Base-by-base conservation (phyloP, 2,797 vertebrate species). In the Neosilurus hyrtlii region DNA sequence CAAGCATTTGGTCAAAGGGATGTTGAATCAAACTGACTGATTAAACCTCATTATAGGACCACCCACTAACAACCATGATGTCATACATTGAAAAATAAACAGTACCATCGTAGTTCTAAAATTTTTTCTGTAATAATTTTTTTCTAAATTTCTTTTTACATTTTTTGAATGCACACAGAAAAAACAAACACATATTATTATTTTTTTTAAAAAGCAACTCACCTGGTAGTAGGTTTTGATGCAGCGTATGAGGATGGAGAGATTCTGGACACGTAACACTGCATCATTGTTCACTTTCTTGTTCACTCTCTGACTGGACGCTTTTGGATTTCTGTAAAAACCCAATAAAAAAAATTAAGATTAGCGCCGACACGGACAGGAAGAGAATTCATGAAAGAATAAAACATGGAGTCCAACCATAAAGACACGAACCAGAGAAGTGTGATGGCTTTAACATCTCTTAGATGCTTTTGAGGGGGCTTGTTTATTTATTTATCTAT, bases 211-310 rank as follows among this genome's bases (percentile, higher is more conserved):
- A 6, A 14, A 72, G 12, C 14, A 9, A 59, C 94, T 95, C 91
- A 99, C 98, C 97, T 99, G 97, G 90, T 99, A 99, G 89, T 96
- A 99, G 85, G 92, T 90, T 93, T 98, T 99, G 86, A 99, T 97
- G 90, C 97, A 96, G 88, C 94, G 95, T 91, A 97, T 96, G 91
- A 99, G 95, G 91, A 97, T 94, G 51, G 96, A 96, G 37, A 99
- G 91, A 91, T 99, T 99, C 92, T 99, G 98, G 86, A 99, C 96
- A 83, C 98, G 95, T 87, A 99, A 92, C 0, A 96, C 96, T 0
- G 96, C 92, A 89, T 99, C 97, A 81, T 98, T 98, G 94, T 99
- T 99, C 82, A 99, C 96, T 91, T 98, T 98, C 93, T 96, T 98
- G 93, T 98, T 98, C 92, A 97, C 94, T 93, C 97, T 96, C 93